Evolutionary conservation across 2,888 invertebrate genomes (phyloP), one percentile per base, ranked within the genome.

Genomic region (Acleris holmiana): DNA sequence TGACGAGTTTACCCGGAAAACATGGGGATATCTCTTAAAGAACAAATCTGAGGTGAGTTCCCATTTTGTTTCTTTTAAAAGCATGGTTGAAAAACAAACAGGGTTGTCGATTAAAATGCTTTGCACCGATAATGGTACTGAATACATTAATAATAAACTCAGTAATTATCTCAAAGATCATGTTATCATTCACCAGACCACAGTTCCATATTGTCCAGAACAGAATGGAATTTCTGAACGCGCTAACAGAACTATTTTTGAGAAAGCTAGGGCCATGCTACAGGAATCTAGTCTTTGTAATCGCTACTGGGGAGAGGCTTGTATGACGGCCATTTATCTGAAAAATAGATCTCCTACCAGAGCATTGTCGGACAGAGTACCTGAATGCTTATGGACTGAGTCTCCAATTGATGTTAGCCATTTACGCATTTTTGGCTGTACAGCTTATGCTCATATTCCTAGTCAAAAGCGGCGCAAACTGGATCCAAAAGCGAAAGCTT

Each of bases 341-440:
- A 25, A 25, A 25, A 25, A 25, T 25, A 58, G 66, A 23, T 48
- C 46, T 4, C 64, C 61, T 29, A 67, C 50, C 13, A 53, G 41
- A 7, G 66, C 68, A 49, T 65, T 68, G 54, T 50, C 65, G 62
- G 66, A 63, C 17, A 13, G 46, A 17, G 49, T 63, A 19, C 56
- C 68, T 55, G 70, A 69, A 59, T 35, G 61, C 55, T 56, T 60
- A 41, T 69, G 69, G 69, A 41, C 64, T 59, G 40, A 57, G 4
- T 62, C 61, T 15, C 25, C 25, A 10, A 25, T 66, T 15, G 58
- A 60, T 35, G 41, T 68, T 8, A 46, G 53, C 41, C 68, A 68
- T 25, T 44, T 68, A 23, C 59, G 61, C 15, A 55, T 67, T 1
- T 68, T 67, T 58, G 68, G 67, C 23, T 64, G 68, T 49, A 19